Percentiles rank a stretch among this genome's conserved stretches.
Conservation (phyloP, 2,888 invertebrate genomes). For the Osmoderma eremita region DNA sequence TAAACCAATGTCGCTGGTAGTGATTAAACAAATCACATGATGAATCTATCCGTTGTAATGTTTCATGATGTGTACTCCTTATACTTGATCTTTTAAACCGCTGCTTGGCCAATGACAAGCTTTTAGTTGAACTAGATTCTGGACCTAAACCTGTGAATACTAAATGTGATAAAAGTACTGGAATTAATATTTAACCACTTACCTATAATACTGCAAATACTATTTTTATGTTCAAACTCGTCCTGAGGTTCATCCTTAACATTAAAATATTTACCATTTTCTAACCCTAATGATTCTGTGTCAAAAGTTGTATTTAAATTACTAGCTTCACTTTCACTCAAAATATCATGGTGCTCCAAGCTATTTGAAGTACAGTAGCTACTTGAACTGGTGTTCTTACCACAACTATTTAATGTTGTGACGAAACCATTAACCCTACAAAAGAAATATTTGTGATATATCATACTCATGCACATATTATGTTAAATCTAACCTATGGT, state of each 20-base stretch:
- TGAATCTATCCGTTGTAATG: constrained; percentile 60
- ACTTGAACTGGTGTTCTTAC: constrained; percentile 22
- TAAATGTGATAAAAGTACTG: constrained; percentile 30
- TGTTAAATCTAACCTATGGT: constrained; percentile 48
- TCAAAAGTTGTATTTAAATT: constrained; percentile 37
- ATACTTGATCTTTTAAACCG: constrained; percentile 53
- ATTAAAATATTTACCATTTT: constrained; percentile 36
- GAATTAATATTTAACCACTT: constrained; percentile 34
- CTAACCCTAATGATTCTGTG: constrained; percentile 39
- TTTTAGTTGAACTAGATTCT: constrained; percentile 46
- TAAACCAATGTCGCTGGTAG: constrained; percentile 63
- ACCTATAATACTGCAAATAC: constrained; percentile 64
- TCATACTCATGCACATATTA: not conserved
- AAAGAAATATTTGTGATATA: not conserved
- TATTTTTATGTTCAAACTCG: constrained; percentile 56
- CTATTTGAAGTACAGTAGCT: constrained; percentile 37
- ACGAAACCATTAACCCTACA: constrained; percentile 38
- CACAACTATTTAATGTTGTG: constrained; percentile 30
- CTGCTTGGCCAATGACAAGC: constrained; percentile 48
- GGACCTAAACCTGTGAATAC: constrained; percentile 54
- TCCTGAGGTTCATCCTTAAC: constrained; percentile 48
- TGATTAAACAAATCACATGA: constrained; percentile 56
- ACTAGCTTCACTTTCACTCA: constrained; percentile 38
- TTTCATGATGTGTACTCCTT: constrained; percentile 60
- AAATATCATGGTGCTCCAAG: constrained; percentile 38